Evolutionary conservation across 2,888 invertebrate genomes (phyloP).

Genomic region (Lysandra bellargus): DNA sequence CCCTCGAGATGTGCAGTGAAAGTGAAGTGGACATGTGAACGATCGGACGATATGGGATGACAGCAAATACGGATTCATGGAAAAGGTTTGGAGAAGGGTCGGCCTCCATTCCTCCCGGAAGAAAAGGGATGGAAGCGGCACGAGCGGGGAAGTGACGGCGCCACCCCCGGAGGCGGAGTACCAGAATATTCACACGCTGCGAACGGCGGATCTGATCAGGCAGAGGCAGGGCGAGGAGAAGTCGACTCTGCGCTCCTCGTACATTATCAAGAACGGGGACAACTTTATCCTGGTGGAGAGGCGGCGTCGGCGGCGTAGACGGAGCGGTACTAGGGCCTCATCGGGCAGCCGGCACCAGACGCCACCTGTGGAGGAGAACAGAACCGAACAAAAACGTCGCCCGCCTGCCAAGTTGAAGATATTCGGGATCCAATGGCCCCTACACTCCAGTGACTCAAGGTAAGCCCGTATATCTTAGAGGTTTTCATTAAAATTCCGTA

Average conservation of each 20-base stretch:
- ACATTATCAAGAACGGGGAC: constrained; percentile 76
- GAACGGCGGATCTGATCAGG: constrained; percentile 77
- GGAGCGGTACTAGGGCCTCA: constrained; percentile 73
- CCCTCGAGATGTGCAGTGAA: constrained; percentile 6
- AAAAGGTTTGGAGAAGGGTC: constrained; percentile 80
- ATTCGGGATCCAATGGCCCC: constrained; percentile 78
- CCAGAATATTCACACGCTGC: constrained; percentile 73
- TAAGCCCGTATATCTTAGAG: constrained; percentile 42
- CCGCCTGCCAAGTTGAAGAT: constrained; percentile 75
- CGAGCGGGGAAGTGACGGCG: constrained; percentile 69
- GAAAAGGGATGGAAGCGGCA: constrained; percentile 79
- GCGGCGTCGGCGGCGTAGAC: constrained; percentile 67
- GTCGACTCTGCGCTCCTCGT: constrained; percentile 74
- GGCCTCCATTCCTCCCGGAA: constrained; percentile 81
- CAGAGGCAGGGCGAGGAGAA: constrained; percentile 76
- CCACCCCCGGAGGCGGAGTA: constrained; percentile 73
- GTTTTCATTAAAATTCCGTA: not conserved
- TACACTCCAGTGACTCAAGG: constrained; percentile 77
- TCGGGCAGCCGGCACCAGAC: constrained; percentile 73
- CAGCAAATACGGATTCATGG: constrained; percentile 75
- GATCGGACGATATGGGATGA: constrained; percentile 72
- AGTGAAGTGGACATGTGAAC: not conserved
- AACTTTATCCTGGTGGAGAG: constrained; percentile 76
- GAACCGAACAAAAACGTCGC: constrained; percentile 70
- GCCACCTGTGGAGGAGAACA: constrained; percentile 69